Evolutionary conservation across 2,888 invertebrate genomes (phyloP).

Genomic region (Xylocampa areola): DNA sequence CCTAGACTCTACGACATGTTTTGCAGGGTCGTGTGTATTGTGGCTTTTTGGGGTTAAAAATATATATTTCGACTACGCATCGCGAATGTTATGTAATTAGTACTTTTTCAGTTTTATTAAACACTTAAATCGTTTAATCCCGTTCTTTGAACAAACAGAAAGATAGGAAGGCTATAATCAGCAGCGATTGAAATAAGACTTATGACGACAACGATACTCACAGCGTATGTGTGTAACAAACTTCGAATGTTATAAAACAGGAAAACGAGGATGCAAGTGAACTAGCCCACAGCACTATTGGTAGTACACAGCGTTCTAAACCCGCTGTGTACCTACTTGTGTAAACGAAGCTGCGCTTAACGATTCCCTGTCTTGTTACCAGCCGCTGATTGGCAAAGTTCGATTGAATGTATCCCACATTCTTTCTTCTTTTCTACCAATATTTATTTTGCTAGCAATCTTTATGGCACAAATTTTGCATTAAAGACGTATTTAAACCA

Average conservation of each 20-base stretch:
- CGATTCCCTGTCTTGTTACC: slow-evolving; percentile 61
- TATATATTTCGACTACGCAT: too few species aligned
- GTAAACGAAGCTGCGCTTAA: slow-evolving; percentile 60
- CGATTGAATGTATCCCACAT: slow-evolving; percentile 61
- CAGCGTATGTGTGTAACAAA: too few species aligned
- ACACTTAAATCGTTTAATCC: too few species aligned
- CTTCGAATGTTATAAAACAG: neutral
- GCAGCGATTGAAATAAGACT: too few species aligned
- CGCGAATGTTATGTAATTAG: too few species aligned
- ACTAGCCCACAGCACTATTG: slow-evolving; percentile 33
- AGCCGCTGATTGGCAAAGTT: slow-evolving; percentile 68
- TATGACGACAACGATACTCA: too few species aligned
- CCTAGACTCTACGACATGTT: neutral
- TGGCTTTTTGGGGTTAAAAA: too few species aligned
- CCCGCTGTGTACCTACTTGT: slow-evolving; percentile 32
- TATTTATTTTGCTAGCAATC: slow-evolving; percentile 50
- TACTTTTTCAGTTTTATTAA: too few species aligned
- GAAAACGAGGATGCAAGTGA: slow-evolving; percentile 23
- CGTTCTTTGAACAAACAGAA: too few species aligned
- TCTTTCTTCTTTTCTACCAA: slow-evolving; percentile 48
- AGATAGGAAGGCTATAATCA: too few species aligned
- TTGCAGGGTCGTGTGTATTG: neutral
- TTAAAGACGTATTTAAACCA: neutral
- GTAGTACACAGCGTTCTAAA: slow-evolving; percentile 38
- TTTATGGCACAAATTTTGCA: slow-evolving; percentile 11